Evolutionary conservation across 2,113 vertebrate species (phyloP), one percentile per base, ranked within the genome.

Genomic region (Poeciliopsis turrubarensis): DNA sequence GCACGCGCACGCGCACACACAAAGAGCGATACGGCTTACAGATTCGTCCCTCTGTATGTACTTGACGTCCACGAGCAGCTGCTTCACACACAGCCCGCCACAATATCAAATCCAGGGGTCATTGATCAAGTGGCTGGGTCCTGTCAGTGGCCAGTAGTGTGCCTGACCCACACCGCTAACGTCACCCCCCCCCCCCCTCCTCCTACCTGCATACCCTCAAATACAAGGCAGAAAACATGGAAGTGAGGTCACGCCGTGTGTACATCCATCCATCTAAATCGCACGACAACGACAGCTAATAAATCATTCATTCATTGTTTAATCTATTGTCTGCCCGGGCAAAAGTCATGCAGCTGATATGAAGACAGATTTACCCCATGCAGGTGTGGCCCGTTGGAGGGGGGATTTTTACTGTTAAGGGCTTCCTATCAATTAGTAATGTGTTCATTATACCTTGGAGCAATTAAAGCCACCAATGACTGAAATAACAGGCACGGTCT

Each of bases 271-370:
- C 94, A 95, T 95, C 94, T 95, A 95, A 95, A 93, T 94, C 92
- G 92, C 91, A 91, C 92, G 94, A 94, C 94, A 95, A 92, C 92
- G 89, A 94, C 90, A 94, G 93, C 93, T 94, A 95, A 95, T 95
- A 95, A 95, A 95, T 95, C 95, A 95, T 94, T 94, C 94, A 95
- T 95, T 95, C 95, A 95, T 95, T 93, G 94, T 95, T 95, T 94
- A 95, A 95, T 94, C 95, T 93, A 95, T 94, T 93, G 93, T 93
- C 92, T 94, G 89, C 90, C 89, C 67, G 87, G 91, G 91, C 92
- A 93, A 89, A 92, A 93, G 91, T 93, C 91, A 88, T 77, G 90
- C 57, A 79, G 87, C 90, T 91, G 90, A 90, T 93, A 93, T 91
- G 91, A 93, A 93, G 90, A 80, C 89, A 87, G 88, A 93, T 92